Evolutionary conservation across 2,888 invertebrate genomes (phyloP), one percentile per base, ranked within the genome.

Genomic region (Limnephilus auricula): DNA sequence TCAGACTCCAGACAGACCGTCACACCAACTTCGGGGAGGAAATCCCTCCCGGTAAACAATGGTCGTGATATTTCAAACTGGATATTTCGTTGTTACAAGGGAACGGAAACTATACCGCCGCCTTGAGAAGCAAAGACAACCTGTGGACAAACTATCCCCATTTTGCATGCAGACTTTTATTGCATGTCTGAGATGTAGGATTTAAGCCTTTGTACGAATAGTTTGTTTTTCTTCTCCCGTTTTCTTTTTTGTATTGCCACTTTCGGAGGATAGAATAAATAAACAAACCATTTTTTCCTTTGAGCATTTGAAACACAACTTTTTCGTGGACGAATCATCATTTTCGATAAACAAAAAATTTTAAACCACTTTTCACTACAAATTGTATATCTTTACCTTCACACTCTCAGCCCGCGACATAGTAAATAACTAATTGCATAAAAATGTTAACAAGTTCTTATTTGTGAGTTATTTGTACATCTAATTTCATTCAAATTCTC

Each of bases 41-140:
- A 90, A 91, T 91, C 37, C 83, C 79, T 79, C 31, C 18, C 83
- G 15, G 88, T 91, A 91, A 91, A 91, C 91, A 91, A 91, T 91
- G 80, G 85, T 89, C 89, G 91, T 65, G 88, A 91, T 91, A 91
- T 91, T 89, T 45, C 83, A 91, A 89, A 89, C 89, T 45, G 37
- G 84, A 91, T 91, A 65, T 88, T 91, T 89, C 80, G 78, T 45
- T 32, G 40, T 89, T 84, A 15, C 87, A 79, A 90, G 90, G 85
- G 65, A 25, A 78, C 34, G 84, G 78, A 84, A 78, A 85, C 50
- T 65, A 85, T n/a, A 85, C 31, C 18, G 65, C 31, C 32, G 80
- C 84, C 40, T 37, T n/a, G 37, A 25, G 84, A 30, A 45, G 45
- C 84, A 85, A 40, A 40, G 86, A 31, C 86, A 86, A 86, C 31